phyloP scores from a whole-genome alignment of 92 coral and sea anemone genomes.

The Heliopora coerulea region DNA sequence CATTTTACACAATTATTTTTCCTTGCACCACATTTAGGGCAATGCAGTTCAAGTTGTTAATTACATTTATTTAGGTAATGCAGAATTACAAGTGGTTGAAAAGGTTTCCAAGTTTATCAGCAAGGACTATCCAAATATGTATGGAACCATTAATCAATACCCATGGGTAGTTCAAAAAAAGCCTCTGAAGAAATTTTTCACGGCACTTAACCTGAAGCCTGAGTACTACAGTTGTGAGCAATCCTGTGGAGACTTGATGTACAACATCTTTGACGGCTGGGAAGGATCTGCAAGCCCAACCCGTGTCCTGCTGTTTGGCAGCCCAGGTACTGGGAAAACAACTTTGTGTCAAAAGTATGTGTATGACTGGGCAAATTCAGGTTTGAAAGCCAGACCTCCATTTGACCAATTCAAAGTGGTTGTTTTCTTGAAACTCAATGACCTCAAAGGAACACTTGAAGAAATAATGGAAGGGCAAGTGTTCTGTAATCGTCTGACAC shows the following conservation, averaged over 20 bases:
- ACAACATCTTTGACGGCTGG: background rate
- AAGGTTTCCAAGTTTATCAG: conserved; percentile 16
- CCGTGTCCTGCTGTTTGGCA: conserved; percentile 11
- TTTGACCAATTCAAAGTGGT: conserved; percentile 31
- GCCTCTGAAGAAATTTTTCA: background rate
- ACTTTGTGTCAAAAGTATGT: conserved; percentile 29
- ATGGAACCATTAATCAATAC: background rate
- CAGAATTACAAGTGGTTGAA: background rate
- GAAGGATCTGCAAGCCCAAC: background rate
- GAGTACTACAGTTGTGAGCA: background rate
- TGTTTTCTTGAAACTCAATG: background rate
- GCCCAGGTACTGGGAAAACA: conserved; percentile 6
- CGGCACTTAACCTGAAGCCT: background rate
- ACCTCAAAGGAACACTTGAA: conserved; percentile 14
- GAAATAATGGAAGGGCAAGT: conserved; percentile 15
- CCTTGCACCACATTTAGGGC: too few relatives aligned
- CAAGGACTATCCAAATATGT: conserved; percentile 4
- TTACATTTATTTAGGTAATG: background rate
- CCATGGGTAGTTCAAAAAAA: background rate
- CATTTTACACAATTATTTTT: too few relatives aligned
- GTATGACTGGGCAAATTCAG: conserved; percentile 24
- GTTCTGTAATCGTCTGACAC: background rate
- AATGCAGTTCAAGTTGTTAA: too few relatives aligned
- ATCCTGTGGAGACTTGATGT: background rate
- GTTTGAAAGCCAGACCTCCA: background rate